phyloP scores from a whole-genome alignment of 2,797 vertebrate species.

The Syngnathus rostellatus region DNA sequence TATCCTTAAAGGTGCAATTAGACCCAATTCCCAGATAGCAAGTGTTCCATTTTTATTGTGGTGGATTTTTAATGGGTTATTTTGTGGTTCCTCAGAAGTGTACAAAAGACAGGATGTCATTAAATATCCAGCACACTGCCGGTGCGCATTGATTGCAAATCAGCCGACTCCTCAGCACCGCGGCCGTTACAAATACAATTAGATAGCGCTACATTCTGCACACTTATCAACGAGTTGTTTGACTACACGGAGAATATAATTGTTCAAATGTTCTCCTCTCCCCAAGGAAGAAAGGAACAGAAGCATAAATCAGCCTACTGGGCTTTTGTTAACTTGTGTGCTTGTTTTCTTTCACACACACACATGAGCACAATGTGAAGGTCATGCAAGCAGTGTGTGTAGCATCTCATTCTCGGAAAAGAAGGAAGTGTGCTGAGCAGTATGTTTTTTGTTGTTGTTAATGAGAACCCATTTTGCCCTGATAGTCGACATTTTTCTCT shows the following conservation, averaged over 20 bases:
- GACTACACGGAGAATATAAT: constrained; percentile 28
- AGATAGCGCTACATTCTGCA: constrained; percentile 42
- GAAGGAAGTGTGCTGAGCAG: too few species aligned
- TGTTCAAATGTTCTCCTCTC: constrained; percentile 39
- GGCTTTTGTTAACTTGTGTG: not conserved
- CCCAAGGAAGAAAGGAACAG: constrained; percentile 14
- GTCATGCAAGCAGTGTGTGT: not conserved
- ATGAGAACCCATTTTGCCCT: not conserved
- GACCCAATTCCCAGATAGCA: not conserved
- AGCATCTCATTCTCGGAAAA: not conserved
- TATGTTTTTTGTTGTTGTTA: too few species aligned
- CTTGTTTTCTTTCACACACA: not conserved
- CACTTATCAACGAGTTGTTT: constrained; percentile 33
- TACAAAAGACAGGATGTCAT: constrained; percentile 14
- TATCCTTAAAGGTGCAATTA: not conserved
- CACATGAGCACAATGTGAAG: constrained; percentile 3
- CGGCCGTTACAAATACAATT: constrained; percentile 42
- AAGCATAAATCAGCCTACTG: constrained; percentile 17
- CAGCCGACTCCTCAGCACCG: constrained; percentile 25
- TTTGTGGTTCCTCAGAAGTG: constrained; percentile 9
- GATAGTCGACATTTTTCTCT: not conserved
- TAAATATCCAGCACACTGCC: constrained; percentile 11
- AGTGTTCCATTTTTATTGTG: constrained; percentile 2
- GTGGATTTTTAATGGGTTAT: constrained; percentile 15
- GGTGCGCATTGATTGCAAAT: constrained; percentile 33